Conservation (phyloP, 2,797 vertebrate species). For the Orestias chungarensis region DNA sequence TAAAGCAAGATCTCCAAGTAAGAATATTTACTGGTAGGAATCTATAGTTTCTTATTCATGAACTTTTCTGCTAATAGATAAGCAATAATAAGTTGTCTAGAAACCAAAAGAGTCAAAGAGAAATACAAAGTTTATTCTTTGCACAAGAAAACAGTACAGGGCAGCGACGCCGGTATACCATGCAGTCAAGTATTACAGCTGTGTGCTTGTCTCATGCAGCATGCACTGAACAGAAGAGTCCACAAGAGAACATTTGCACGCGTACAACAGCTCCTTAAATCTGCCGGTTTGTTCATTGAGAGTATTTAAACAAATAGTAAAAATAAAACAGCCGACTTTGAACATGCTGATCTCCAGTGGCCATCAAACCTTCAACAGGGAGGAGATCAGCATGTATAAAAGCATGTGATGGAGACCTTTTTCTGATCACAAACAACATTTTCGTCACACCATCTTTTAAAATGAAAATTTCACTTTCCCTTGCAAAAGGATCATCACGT, state of each 20-base stretch:
- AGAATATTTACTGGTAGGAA: neutral
- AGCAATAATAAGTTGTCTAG: too few species aligned
- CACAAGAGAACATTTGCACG: conserved; percentile 69
- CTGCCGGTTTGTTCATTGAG: conserved; percentile 30
- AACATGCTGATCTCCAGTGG: conserved; percentile 7
- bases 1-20: neutral
- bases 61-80: neutral
- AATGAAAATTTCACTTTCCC: neutral
- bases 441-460: neutral
- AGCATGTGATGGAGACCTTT: neutral
- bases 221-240: conserved; percentile 75
- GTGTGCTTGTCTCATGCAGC: conserved; percentile 80
- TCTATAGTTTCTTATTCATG: neutral
- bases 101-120: conserved; percentile 47
- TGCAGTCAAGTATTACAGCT: conserved; percentile 76
- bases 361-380: neutral
- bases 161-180: conserved; percentile 70
- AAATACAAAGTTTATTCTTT: conserved; percentile 76
- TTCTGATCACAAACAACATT: neutral
- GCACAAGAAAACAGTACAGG: conserved; percentile 74
- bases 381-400: conserved; percentile 21
- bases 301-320: conserved; percentile 37
- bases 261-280: conserved; percentile 53
- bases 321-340: conserved; percentile 39
- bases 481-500: neutral